Evolutionary conservation across 2,888 invertebrate genomes (phyloP).

Genomic region (Petrolisthes cinctipes): DNA sequence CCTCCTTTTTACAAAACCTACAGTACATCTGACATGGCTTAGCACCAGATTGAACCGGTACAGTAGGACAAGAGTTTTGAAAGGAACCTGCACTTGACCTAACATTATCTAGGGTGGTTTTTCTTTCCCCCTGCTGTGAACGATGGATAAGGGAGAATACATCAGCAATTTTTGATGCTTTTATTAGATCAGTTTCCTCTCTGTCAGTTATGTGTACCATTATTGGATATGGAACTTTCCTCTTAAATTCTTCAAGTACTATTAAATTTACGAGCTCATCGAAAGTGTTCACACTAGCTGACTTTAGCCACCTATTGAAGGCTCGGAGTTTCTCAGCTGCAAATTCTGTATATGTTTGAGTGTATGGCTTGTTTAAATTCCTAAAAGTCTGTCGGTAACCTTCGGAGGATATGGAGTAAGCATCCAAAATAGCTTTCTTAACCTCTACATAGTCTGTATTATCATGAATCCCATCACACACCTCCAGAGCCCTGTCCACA

Average conservation of each 20-base stretch:
- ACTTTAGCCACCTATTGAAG: conserved; percentile 4
- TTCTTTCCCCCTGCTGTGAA: neutral
- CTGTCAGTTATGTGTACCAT: conserved; percentile 29
- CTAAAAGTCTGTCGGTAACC: conserved; percentile 20
- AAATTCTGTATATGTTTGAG: conserved; percentile 25
- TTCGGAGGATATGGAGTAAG: conserved; percentile 26
- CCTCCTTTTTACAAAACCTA: conserved; percentile 16
- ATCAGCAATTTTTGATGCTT: conserved; percentile 22
- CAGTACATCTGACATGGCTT: neutral
- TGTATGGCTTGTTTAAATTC: neutral
- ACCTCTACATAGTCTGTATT: neutral
- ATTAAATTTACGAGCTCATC: conserved; percentile 18
- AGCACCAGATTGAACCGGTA: neutral
- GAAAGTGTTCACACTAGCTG: conserved; percentile 9
- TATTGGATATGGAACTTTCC: conserved; percentile 22
- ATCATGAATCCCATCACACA: conserved; percentile 7
- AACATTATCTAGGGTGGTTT: neutral
- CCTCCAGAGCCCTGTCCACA: conserved; percentile 3
- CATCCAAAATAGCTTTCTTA: neutral
- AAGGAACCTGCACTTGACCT: conserved; percentile 16
- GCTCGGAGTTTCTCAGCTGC: conserved; percentile 10
- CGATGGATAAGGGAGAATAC: conserved; percentile 18
- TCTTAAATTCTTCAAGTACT: conserved; percentile 20
- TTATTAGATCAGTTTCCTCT: conserved; percentile 16
- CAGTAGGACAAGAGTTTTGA: neutral